Evolutionary conservation across 2,888 invertebrate species (phyloP).

Genomic region (Syrista parreyssii): DNA sequence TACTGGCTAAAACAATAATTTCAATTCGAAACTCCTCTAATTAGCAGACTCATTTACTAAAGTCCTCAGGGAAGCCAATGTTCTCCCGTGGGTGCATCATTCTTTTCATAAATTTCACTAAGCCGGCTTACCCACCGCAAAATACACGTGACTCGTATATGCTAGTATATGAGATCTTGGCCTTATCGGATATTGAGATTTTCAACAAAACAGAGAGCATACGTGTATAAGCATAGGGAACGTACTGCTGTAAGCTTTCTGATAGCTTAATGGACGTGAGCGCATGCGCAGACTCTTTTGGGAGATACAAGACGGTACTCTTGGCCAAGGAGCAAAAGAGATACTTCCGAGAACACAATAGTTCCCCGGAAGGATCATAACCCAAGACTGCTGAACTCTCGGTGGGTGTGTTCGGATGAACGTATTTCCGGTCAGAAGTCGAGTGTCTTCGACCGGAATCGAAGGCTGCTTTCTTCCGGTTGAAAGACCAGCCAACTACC

Average conservation of each 20-base stretch:
- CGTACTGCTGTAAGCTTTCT: background rate
- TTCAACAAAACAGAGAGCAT: background rate
- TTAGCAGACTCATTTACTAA: background rate
- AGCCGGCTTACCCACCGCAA: background rate
- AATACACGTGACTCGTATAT: background rate
- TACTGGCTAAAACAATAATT: conserved; percentile 29
- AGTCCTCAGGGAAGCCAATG: background rate
- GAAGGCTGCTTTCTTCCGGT: conserved; percentile 41
- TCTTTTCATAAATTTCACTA: background rate
- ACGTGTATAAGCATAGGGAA: background rate
- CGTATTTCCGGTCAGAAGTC: conserved; percentile 37
- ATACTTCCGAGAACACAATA: background rate
- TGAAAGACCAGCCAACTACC: conserved; percentile 46
- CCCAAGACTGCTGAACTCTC: background rate
- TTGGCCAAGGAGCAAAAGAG: background rate
- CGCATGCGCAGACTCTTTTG: background rate
- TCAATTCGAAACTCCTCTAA: conserved; percentile 14
- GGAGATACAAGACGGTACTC: background rate
- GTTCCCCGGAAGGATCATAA: background rate
- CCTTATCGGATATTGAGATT: background rate
- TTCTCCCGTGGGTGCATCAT: background rate
- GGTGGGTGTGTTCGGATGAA: background rate
- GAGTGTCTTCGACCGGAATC: conserved; percentile 41
- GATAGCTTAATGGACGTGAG: background rate
- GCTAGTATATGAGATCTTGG: background rate